Evolutionary conservation across 2,113 vertebrate genomes (phyloP).

Genomic region (Oxyura jamaicensis): DNA sequence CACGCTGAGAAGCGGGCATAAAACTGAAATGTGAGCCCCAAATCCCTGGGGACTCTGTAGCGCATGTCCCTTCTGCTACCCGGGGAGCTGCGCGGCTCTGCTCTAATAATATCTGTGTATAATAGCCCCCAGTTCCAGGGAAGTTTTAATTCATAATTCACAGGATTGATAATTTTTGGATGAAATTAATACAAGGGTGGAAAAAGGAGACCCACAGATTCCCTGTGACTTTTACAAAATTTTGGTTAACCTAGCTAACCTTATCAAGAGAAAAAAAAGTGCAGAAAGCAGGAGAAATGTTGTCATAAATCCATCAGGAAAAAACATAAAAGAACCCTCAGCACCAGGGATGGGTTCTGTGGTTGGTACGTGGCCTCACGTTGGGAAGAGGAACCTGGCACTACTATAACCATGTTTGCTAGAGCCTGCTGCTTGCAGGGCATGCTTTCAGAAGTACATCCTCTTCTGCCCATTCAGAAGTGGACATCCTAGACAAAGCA

Average conservation of each 20-base stretch:
- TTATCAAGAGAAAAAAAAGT: not conserved
- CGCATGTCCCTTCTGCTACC: not conserved
- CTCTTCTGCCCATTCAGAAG: not conserved
- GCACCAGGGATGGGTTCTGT: fast-evolving
- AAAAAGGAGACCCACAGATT: not conserved
- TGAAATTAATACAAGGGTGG: not conserved
- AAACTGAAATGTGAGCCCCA: not conserved
- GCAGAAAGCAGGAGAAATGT: not conserved
- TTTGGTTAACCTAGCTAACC: not conserved
- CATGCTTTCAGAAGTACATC: not conserved
- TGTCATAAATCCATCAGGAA: not conserved
- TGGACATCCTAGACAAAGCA: not conserved
- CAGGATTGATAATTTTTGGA: not conserved
- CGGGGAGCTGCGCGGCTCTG: not conserved
- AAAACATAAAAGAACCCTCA: not conserved
- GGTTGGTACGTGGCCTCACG: fast-evolving
- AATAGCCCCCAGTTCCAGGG: fast-evolving
- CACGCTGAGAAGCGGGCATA: not conserved
- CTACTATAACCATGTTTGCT: fast-evolving
- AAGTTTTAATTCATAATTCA: not conserved
- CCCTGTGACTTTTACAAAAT: not conserved
- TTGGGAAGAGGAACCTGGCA: not conserved
- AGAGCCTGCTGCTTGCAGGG: not conserved
- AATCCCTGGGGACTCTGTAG: not conserved
- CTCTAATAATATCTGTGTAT: not conserved